These are phyloP conservation scores for Siderastrea radians DNA, from an alignment of 92 coral and sea anemone genomes.

Conservation along the genomic window DNA sequence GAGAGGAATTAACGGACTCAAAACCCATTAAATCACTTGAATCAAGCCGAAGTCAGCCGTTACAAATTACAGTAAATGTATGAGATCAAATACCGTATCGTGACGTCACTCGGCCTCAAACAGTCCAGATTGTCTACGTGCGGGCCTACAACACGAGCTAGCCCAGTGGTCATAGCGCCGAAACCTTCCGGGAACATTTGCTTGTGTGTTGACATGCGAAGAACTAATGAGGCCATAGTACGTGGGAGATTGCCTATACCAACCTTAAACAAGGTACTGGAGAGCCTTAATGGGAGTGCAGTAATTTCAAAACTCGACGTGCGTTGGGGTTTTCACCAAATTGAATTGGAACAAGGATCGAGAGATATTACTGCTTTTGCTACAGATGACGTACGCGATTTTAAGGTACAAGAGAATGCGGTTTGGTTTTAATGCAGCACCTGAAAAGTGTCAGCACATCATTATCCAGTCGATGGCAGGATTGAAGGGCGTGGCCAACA, in stretches of 20 bases:
- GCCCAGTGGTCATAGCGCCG: conserved; percentile 41
- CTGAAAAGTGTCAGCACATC: conserved; percentile 63
- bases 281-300: conserved; percentile 51
- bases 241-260: conserved; percentile 51
- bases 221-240: conserved; percentile 33
- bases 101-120: too few relatives aligned
- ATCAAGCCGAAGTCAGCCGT: too few relatives aligned
- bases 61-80: too few relatives aligned
- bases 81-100: too few relatives aligned
- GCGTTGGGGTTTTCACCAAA: conserved; percentile 49
- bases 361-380: conserved; percentile 62
- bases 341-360: conserved; percentile 10
- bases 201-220: conserved; percentile 44
- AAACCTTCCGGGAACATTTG: conserved; percentile 42
- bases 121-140: too few relatives aligned
- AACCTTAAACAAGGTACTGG: conserved; percentile 44
- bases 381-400: conserved; percentile 42
- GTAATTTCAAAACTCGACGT: conserved; percentile 51
- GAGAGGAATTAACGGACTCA: too few relatives aligned
- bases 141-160: conserved; percentile 24
- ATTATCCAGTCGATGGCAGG: conserved; percentile 42
- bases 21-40: too few relatives aligned
- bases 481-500: conserved; percentile 28
- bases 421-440: conserved; percentile 64
- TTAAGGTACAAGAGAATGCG: conserved; percentile 41